These are phyloP conservation scores for Empidonax alnorum DNA, from an alignment of 2,113 vertebrate genomes.

Conservation along the genomic window DNA sequence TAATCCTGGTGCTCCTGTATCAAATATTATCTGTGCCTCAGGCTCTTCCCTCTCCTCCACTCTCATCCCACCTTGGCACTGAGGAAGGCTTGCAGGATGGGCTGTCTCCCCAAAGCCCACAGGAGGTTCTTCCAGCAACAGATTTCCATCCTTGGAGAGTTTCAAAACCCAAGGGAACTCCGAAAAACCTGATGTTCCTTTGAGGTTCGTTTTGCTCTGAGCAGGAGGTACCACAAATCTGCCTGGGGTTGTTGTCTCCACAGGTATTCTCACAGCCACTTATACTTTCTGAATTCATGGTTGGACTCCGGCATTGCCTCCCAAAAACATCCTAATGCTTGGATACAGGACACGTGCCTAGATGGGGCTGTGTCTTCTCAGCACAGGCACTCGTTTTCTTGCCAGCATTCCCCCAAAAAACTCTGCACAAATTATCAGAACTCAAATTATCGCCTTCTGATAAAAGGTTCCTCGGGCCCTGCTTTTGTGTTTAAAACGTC, in stretches of 20 bases:
- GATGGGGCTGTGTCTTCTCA: background rate
- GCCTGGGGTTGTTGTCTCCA: background rate
- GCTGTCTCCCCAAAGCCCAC: background rate
- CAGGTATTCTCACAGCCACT: background rate
- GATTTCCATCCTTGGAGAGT: background rate
- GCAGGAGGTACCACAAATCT: background rate
- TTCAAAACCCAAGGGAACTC: background rate
- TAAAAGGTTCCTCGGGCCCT: accelerated
- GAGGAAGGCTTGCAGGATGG: accelerated
- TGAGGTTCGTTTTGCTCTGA: background rate
- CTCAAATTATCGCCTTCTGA: background rate
- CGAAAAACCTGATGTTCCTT: background rate
- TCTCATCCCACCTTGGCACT: background rate
- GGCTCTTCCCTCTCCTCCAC: background rate
- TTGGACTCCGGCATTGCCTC: background rate
- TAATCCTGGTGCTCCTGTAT: background rate
- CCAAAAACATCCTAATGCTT: background rate
- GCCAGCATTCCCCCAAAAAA: background rate
- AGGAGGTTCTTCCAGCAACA: background rate
- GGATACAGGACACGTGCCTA: background rate
- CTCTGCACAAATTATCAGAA: background rate
- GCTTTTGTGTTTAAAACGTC: background rate
- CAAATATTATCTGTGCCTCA: background rate
- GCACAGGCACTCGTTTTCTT: background rate
- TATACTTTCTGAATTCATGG: background rate